Base-by-base conservation (phyloP, 2,797 vertebrate genomes). In the Poecilia picta region DNA sequence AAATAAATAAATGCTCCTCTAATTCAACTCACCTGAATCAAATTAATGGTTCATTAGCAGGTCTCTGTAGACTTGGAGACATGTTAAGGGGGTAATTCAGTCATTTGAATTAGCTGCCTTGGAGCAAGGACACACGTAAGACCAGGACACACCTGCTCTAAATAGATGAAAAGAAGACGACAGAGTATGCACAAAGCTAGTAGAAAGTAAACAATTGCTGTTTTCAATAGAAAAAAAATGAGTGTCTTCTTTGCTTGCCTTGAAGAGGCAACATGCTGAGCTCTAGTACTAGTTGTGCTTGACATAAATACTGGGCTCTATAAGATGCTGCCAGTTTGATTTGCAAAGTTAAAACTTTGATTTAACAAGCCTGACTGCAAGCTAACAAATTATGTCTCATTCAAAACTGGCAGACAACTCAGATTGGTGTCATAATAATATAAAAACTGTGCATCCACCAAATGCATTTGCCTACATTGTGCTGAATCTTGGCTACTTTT, bases 381-480 rank as follows among this genome's bases (percentile, higher is more conserved):
- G 31, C n/a, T 62, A 64, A 59, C 4, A 43, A 72, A 41, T 59
- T 13, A 73, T n/a, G 55, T 51, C 43, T n/a, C 53, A 55, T 74
- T 77, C 72, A 59, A n/a, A 85, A 68, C 47, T 47, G n/a, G 18
- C 73, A 80, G 7, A 64, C 47, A 47, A 28, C 46, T 31, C n/a
- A 16, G 15, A 13, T 31, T 16, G 13, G n/a, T 59, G 57, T 31
- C 57, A 59, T 31, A 59, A 31, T 59, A 59, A 31, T 16, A 16
- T 13, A 31, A 59, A 59, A n/a, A 13, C 55, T 59, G n/a, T 18
- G 6, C 59, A 55, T n/a, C 33, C 31, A 3, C 15, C 31, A 64
- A 36, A 31, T 33, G 7, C 7, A 36, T 64, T 64, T 36, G 6
- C 59, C 33, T 64, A 64, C 2, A 36, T 72, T 72, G 18, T 47